phyloP scores from a whole-genome alignment of 1,140 invertebrate species.

The Sinella curviseta region DNA sequence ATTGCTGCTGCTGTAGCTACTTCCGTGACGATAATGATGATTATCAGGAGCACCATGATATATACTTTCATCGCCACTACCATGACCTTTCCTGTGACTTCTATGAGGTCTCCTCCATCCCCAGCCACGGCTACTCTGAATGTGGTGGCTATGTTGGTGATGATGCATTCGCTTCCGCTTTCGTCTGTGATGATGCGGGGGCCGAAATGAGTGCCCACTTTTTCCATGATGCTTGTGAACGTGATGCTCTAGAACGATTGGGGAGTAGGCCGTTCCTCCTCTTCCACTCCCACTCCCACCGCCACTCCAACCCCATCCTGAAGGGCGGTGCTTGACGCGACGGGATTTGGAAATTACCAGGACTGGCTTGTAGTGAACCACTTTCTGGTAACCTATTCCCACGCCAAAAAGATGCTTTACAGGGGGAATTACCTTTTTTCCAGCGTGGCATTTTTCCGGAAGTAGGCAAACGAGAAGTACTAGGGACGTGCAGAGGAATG shows the following conservation, averaged over 20 bases:
- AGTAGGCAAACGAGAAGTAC: neutral
- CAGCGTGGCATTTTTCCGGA: neutral
- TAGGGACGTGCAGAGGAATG: neutral
- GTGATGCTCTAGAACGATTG: neutral
- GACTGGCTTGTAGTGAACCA: constrained; percentile 18
- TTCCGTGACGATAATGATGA: neutral
- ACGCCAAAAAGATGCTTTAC: constrained; percentile 19
- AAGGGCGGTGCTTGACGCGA: neutral
- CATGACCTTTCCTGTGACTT: neutral
- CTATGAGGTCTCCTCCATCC: neutral
- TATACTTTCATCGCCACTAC: neutral
- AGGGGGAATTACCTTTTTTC: neutral
- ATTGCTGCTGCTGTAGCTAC: too few species aligned
- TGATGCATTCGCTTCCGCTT: neutral
- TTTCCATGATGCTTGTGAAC: neutral
- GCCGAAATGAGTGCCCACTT: neutral
- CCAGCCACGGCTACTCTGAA: neutral
- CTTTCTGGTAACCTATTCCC: constrained; percentile 13
- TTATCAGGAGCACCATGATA: neutral
- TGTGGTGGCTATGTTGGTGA: neutral
- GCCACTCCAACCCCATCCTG: neutral
- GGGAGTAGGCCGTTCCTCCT: neutral
- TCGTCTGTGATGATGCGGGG: neutral
- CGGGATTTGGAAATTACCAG: neutral
- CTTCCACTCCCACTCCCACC: neutral